phyloP scores from a whole-genome alignment of 2,797 vertebrate genomes.

The Crenichthys baileyi region DNA sequence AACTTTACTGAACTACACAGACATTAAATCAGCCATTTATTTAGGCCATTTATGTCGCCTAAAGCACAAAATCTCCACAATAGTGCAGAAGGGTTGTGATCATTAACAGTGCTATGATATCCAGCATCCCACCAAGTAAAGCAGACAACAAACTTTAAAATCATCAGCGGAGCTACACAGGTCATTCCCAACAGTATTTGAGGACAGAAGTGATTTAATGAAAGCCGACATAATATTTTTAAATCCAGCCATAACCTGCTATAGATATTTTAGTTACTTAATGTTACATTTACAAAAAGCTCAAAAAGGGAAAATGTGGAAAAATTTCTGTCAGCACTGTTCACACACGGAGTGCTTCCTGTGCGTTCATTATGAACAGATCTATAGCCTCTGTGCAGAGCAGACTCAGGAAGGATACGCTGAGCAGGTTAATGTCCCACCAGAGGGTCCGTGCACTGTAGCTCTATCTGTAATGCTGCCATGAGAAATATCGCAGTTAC shows the following conservation, averaged over 20 bases:
- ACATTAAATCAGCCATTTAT: no score
- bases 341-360: constrained; percentile 52
- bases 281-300: background rate
- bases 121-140: no score
- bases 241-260: background rate
- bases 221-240: background rate
- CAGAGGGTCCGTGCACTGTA: constrained; percentile 56
- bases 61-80: background rate
- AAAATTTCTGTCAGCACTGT: constrained; percentile 22
- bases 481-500: constrained; percentile 64
- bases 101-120: background rate
- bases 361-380: constrained; percentile 63
- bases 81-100: background rate
- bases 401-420: constrained; percentile 71
- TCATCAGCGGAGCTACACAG: background rate
- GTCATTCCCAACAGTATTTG: background rate
- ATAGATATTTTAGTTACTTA: background rate
- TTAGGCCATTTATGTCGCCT: background rate
- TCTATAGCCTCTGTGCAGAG: constrained; percentile 45
- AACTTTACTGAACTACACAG: background rate
- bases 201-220: background rate
- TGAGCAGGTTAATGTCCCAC: constrained; percentile 71
- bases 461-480: constrained; percentile 47
- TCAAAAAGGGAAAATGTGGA: constrained; percentile 4
- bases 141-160: background rate